A percentile compares a stretch with the other conserved stretches of the same genome.
Evolutionary conservation across 2,797 vertebrate species (phyloP).

Genomic region (Enteromius thamalakanensis): DNA sequence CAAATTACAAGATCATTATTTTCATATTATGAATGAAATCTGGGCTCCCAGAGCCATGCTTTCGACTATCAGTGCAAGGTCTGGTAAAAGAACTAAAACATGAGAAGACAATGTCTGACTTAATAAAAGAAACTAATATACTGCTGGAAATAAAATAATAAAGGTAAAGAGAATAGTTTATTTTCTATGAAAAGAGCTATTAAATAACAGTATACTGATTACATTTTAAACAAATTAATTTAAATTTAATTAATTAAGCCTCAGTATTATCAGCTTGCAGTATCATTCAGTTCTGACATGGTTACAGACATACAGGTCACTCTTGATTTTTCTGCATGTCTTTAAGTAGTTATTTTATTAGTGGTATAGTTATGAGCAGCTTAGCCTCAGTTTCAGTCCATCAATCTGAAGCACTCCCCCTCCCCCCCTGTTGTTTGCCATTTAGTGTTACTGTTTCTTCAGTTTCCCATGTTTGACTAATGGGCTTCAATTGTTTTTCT

Average conservation of each 20-base stretch:
- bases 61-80: not conserved
- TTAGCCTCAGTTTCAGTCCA: not conserved
- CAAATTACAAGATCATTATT: not conserved
- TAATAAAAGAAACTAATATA: not conserved
- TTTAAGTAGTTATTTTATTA: not conserved
- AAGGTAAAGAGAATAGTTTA: not conserved
- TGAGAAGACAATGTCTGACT: not conserved
- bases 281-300: not conserved
- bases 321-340: not conserved
- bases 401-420: not conserved
- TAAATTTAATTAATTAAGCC: not conserved
- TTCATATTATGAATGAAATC: not conserved
- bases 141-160: not conserved
- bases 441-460: conserved; percentile 38
- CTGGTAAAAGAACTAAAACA: not conserved
- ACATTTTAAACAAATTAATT: not conserved
- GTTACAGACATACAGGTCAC: not conserved
- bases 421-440: not conserved
- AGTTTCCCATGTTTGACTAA: conserved; percentile 37
- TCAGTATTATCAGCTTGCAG: not conserved
- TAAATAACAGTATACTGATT: not conserved
- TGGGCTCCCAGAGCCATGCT: not conserved
- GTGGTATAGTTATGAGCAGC: not conserved
- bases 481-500: conserved; percentile 40
- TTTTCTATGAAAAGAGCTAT: not conserved